phyloP scores from a whole-genome alignment of 2,113 vertebrate genomes.

The Chrysemys picta region DNA sequence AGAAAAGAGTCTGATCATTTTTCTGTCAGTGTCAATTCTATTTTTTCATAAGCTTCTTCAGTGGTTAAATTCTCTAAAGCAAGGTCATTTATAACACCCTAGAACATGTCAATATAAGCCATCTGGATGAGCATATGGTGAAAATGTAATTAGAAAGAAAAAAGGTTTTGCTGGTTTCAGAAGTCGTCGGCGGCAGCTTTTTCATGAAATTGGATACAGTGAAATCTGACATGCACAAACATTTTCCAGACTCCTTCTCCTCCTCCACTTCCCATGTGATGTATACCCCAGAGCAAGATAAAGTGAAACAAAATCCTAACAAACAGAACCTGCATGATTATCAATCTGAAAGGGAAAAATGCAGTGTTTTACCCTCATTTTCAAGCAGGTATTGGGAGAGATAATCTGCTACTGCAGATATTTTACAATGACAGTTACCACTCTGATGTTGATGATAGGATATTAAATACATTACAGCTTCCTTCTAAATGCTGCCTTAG shows the following conservation, averaged over 20 bases:
- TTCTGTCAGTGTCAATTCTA: conserved; percentile 44
- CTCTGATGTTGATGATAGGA: not conserved
- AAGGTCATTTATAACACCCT: conserved; percentile 75
- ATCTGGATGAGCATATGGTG: conserved; percentile 77
- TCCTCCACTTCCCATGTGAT: conserved; percentile 8
- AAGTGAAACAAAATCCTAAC: conserved; percentile 6
- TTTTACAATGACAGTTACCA: not conserved
- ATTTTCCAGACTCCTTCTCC: not conserved
- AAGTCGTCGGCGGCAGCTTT: conserved; percentile 64
- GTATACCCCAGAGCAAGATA: conserved; percentile 26
- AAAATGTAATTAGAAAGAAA: conserved; percentile 75
- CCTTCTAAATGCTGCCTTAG: not conserved
- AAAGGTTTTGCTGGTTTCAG: conserved; percentile 52
- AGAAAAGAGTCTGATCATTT: conserved; percentile 15
- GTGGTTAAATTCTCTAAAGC: conserved; percentile 64
- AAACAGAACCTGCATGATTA: conserved; percentile 37
- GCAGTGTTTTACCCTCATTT: not conserved
- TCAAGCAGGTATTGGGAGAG: not conserved
- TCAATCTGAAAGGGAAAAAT: not conserved
- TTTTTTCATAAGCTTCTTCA: conserved; percentile 69
- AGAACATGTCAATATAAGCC: conserved; percentile 71
- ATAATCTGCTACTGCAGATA: not conserved
- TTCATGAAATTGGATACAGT: conserved; percentile 64
- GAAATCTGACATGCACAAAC: conserved; percentile 60
- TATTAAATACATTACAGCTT: not conserved